Base-by-base conservation (phyloP, 2,113 vertebrate genomes). In the Caretta caretta region DNA sequence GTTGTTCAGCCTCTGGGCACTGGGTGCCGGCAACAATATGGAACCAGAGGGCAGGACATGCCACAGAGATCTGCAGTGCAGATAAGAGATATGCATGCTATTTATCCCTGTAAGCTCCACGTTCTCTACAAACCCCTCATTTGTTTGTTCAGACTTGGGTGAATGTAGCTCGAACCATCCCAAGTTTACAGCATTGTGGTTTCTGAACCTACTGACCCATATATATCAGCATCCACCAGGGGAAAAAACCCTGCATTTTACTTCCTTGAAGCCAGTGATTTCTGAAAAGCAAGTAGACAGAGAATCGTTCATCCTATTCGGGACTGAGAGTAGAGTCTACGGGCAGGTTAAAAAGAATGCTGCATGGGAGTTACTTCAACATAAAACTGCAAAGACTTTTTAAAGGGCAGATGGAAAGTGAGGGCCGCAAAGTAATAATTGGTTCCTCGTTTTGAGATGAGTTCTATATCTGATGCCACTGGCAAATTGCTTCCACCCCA, bases 331-430 rank as follows among this genome's bases (percentile, higher is more conserved):
- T 6, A 83, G 57, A 59, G 48, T 12, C 59, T 29, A 29, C 3
- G 0, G 53, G n/a, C 69, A 29, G 20, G 42, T 25, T 31, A 8
- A 57, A 46, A 42, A 56, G 16, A 54, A 27, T 57, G 42, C 17
- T 46, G 81, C 27, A 27, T 85, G 22, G 0, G 59, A 53, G 48
- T 0, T 3, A 2, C n/a, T 76, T 38, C 20, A 14, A 42, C 75
- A 75, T 10, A 78, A 86, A 93, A 6, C 31, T 49, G 2, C 38
- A 69, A 69, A 38, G 65, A 2, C 24, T 46, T 76, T 76, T 46
- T 46, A 75, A 75, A 25, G 6, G 24, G 24, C 72, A 29, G 0
- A 6, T 80, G 65, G 27, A 22, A 24, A 42, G 24, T 4, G 65
- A 69, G 17, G 65, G 35, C 29, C 31, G 90, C 59, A 65, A 87